Base-by-base conservation (phyloP, 2,888 invertebrate genomes). In the Hydraecia micacea region DNA sequence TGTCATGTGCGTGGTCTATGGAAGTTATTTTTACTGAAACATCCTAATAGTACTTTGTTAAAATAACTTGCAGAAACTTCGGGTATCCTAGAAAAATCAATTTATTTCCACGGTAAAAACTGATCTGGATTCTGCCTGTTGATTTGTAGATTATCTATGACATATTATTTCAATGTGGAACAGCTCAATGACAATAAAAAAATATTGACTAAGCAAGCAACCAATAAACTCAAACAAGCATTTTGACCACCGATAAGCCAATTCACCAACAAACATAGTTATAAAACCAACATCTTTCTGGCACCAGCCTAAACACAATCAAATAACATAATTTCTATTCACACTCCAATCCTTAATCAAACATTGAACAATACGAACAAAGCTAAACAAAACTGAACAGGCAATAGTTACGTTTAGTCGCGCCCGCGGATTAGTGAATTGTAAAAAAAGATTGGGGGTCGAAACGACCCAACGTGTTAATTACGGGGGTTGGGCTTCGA, bases 371-470 rank as follows among this genome's bases (percentile, higher is more conserved):
- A 90, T 90, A 86, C 84, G 78, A 88, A 90, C 90, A 91, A 91
- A 91, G 90, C 88, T 93, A 91, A 93, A 93, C 92, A 91, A 89
- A 91, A 92, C 90, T 90, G 92, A 92, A 92, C 93, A 93, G 88
- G 88, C 90, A 90, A 91, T 93, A 93, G 95, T 94, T 94, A 90
- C 93, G 92, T 94, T 95, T 95, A 94, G 95, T 96, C 95, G 94
- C 96, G 95, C 95, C 95, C 96, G 94, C 94, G 96, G 96, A 96
- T 96, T 96, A 96, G 93, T 93, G 94, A 95, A 96, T 95, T 96
- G 96, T 96, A 96, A 97, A 96, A 94, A 96, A 96, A 94, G 93
- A 92, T 93, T 93, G 94, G 96, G 96, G 96, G 92, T 92, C 92
- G 91, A 90, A 92, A 91, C 92, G 93, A 93, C 92, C 94, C 96